Percentiles rank a stretch among this genome's conserved stretches.
phyloP scores from a whole-genome alignment of 2,797 vertebrate genomes.

The Rhodeus uyekii region DNA sequence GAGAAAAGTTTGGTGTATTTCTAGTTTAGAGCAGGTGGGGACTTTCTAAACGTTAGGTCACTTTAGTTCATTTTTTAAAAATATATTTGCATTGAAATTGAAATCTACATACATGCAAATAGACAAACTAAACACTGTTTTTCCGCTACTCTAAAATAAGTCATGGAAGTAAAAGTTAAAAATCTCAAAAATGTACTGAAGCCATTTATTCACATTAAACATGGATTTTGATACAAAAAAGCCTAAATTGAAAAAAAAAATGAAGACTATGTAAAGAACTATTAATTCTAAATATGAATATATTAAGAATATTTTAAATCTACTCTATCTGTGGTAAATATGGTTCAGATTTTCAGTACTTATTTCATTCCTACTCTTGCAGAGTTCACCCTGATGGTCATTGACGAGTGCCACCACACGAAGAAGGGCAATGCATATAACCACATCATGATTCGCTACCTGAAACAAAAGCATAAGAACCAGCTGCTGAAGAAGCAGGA shows the following conservation, averaged over 20 bases:
- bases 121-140: background rate
- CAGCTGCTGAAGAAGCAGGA: conserved; percentile 74
- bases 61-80: no score
- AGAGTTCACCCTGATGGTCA: conserved; percentile 92
- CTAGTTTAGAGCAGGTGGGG: background rate
- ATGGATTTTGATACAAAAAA: background rate
- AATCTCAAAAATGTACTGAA: no score
- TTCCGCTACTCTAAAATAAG: background rate
- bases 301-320: background rate
- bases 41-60: no score
- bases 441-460: conserved; percentile 91
- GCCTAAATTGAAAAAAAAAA: background rate
- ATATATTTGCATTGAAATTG: background rate
- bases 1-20: background rate
- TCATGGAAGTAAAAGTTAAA: background rate
- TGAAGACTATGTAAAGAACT: background rate
- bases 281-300: background rate
- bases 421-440: conserved; percentile 94
- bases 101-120: background rate
- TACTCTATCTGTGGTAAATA: background rate
- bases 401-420: conserved; percentile 97
- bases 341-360: background rate
- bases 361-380: background rate
- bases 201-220: background rate
- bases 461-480: conserved; percentile 88